A percentile compares a stretch with the other conserved stretches of the same genome.
These are phyloP conservation scores for Piaya cayana DNA, from an alignment of 2,113 vertebrate genomes.

Conservation along the genomic window DNA sequence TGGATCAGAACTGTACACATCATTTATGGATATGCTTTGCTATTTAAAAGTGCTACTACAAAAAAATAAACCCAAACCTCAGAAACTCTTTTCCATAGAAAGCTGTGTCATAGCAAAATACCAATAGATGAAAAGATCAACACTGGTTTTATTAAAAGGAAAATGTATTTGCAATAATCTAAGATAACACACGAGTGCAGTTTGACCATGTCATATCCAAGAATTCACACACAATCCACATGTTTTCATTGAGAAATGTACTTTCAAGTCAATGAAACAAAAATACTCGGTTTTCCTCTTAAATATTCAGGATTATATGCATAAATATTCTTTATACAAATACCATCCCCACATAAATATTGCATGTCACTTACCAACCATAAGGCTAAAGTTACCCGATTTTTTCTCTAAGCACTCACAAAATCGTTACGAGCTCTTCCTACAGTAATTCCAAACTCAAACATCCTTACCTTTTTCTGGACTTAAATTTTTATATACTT, in stretches of 20 bases:
- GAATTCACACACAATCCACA: neutral
- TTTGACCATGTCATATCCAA: neutral
- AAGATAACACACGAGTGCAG: neutral
- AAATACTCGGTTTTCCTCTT: neutral
- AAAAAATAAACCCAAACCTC: neutral
- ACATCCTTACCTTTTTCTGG: slow-evolving; percentile 88
- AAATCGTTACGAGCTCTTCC: neutral
- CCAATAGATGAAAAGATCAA: slow-evolving; percentile 22
- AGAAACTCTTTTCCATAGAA: neutral
- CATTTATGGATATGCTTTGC: neutral
- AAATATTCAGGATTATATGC: neutral
- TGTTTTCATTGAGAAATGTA: neutral
- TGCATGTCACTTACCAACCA: neutral
- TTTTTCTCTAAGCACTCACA: slow-evolving; percentile 13
- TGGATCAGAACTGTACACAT: neutral
- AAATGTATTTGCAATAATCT: neutral
- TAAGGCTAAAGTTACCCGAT: neutral
- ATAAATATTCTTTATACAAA: neutral
- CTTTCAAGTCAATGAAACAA: neutral
- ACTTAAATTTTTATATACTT: slow-evolving; percentile 92
- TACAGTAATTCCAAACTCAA: neutral
- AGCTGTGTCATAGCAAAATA: neutral
- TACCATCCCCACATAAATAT: neutral
- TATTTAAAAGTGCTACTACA: neutral
- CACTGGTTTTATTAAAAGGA: neutral